Base-by-base conservation (phyloP, 2,888 invertebrate genomes). In the Drosophila testacea region DNA sequence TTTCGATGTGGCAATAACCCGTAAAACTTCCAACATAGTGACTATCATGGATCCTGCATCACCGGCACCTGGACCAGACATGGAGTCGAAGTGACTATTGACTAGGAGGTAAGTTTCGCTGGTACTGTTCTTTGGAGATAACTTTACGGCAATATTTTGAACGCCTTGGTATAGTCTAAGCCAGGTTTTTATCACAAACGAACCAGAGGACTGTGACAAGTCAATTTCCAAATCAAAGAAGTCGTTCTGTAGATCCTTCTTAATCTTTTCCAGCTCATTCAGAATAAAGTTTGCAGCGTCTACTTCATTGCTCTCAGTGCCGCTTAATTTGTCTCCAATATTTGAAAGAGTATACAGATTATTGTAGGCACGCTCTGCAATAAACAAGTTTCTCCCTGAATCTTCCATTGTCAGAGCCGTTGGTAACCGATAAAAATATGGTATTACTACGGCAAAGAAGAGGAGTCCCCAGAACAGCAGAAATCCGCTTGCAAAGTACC, bases 71-170 rank as follows among this genome's bases (percentile, higher is more conserved):
- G 96, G 95, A 78, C 95, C 96, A 13, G 97, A 95, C 70, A 97
- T 97, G 39, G 97, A 95, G 92, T 99, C 99, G 92, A 97, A 98
- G 91, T 99, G 99, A 79, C 98, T 97, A 93, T 92, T 92, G 60
- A 99, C 93, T 28, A 98, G 93, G 1, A 92, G 69, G 48, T 89
- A 90, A 9, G 86, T 82, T 10, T 89, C 66, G 34, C 79, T 81
- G 2, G 34, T 70, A 10, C 48, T 66, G 46, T 80, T 79, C 47
- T 83, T 91, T 3, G 90, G 75, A 1, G 81, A 73, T 5, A 92
- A 65, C 73, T 90, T 91, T 0, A 92, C 90, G 0, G 90, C 84
- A 54, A 92, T 59, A 77, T 92, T 92, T 77, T 92, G 91, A 6
- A 92, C 47, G 0, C 76, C 83, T 62, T 87, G 88, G 51, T 92